Percentiles rank a stretch among this genome's conserved stretches.
phyloP scores from a whole-genome alignment of 2,888 invertebrate species.

The Tineola bisselliella region DNA sequence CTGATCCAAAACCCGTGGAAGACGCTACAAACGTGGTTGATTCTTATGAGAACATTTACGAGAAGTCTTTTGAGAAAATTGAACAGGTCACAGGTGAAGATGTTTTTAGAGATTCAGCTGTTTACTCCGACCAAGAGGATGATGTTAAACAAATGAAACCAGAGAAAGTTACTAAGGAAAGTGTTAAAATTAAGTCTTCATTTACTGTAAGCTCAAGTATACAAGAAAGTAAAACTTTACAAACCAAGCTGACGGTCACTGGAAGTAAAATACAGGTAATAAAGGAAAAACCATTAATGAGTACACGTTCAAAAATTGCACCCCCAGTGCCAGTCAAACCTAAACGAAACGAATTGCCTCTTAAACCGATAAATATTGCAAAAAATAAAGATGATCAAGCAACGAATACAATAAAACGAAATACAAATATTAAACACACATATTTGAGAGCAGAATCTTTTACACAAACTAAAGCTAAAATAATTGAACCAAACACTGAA shows the following conservation, averaged over 20 bases:
- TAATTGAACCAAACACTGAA: background rate
- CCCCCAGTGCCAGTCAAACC: constrained; percentile 76
- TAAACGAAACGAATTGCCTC: constrained; percentile 40
- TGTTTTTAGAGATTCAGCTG: constrained; percentile 82
- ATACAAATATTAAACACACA: constrained; percentile 24
- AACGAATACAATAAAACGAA: constrained; percentile 40
- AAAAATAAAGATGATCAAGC: constrained; percentile 16
- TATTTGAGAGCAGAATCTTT: constrained; percentile 36
- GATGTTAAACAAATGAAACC: too few relatives aligned
- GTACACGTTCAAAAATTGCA: constrained; percentile 59
- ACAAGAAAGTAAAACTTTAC: constrained; percentile 30
- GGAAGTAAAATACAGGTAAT: constrained; percentile 26
- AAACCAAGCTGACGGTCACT: constrained; percentile 28
- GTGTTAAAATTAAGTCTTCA: constrained; percentile 37
- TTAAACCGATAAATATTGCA: constrained; percentile 4
- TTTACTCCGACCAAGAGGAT: constrained; percentile 82
- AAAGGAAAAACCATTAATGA: constrained; percentile 22
- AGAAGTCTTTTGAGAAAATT: constrained; percentile 78
- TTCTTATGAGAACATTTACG: constrained; percentile 76
- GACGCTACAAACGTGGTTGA: constrained; percentile 18
- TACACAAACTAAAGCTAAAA: constrained; percentile 17
- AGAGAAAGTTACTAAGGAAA: too few relatives aligned
- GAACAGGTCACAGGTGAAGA: constrained; percentile 76
- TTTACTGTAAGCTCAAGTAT: constrained; percentile 30
- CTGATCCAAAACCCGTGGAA: constrained; percentile 13